Conservation (phyloP, 1,140 invertebrate genomes). For the Myzus persicae region DNA sequence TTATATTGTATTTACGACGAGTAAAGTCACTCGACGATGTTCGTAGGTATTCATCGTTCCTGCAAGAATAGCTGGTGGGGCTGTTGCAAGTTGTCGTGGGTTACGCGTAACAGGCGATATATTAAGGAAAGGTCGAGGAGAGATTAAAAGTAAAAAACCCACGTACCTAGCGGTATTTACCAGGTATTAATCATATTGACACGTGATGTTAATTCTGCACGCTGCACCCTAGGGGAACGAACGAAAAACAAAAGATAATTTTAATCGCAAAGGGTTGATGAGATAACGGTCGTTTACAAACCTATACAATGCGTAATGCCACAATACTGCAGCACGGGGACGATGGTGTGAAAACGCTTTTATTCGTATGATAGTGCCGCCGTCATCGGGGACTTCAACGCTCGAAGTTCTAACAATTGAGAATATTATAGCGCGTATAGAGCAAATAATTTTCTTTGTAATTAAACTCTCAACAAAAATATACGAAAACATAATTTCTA, state of each 20-base stretch:
- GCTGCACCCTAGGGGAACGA: background rate
- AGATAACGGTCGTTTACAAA: constrained; percentile 19
- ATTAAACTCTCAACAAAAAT: background rate
- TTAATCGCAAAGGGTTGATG: constrained; percentile 28
- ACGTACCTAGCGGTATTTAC: background rate
- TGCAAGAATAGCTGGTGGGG: background rate
- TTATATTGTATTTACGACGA: background rate
- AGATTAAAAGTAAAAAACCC: constrained; percentile 8
- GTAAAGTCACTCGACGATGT: background rate
- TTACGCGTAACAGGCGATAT: background rate
- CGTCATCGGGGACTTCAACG: constrained; percentile 32
- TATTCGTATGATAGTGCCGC: background rate
- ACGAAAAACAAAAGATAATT: constrained; percentile 31
- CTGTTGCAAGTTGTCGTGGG: background rate
- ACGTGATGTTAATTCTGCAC: background rate
- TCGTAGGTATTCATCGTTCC: background rate
- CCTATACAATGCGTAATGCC: background rate
- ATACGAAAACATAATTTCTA: background rate
- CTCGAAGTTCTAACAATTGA: background rate
- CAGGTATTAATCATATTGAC: constrained; percentile 15
- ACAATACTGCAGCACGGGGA: background rate
- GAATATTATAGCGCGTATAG: background rate
- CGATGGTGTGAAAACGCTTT: constrained; percentile 31
- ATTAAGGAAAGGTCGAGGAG: background rate
- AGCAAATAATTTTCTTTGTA: background rate